Conservation (phyloP, 2,113 vertebrate species). For the Ophthalmolycus amberensis region DNA sequence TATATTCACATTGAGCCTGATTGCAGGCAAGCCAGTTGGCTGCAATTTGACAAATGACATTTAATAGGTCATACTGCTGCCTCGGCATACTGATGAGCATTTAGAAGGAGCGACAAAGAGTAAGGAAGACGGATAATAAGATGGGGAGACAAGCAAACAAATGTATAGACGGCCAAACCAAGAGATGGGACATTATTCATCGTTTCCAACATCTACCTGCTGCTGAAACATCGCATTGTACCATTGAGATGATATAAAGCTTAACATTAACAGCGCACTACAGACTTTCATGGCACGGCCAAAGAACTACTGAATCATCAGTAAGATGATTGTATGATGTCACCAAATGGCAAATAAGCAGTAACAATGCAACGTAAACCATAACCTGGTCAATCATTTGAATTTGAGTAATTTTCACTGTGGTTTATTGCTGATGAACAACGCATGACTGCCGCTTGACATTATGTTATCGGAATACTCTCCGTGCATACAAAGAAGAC, state of each 20-base stretch:
- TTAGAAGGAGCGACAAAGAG: constrained; percentile 27
- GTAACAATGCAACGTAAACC: background rate
- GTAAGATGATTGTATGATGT: background rate
- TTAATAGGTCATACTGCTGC: constrained; percentile 80
- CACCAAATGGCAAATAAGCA: background rate
- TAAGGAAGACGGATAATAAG: constrained; percentile 49
- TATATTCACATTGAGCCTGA: constrained; percentile 80
- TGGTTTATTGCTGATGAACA: background rate
- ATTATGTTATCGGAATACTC: background rate
- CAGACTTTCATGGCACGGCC: background rate
- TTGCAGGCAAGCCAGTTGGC: constrained; percentile 74
- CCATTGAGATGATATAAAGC: background rate
- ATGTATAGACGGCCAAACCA: constrained; percentile 46
- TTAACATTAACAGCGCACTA: background rate
- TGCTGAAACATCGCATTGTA: constrained; percentile 8
- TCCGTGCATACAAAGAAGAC: background rate
- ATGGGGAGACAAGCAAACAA: constrained; percentile 51
- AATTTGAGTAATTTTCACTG: background rate
- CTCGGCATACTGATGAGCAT: constrained; percentile 76
- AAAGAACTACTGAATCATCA: background rate
- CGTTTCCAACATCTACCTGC: constrained; percentile 26
- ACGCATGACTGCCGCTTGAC: background rate
- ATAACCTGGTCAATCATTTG: background rate
- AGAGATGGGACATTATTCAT: constrained; percentile 46
- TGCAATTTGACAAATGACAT: constrained; percentile 85